Percentiles rank a stretch among this genome's conserved stretches.
Conservation (phyloP, 1,140 invertebrate genomes). For the Plutomurus gul region DNA sequence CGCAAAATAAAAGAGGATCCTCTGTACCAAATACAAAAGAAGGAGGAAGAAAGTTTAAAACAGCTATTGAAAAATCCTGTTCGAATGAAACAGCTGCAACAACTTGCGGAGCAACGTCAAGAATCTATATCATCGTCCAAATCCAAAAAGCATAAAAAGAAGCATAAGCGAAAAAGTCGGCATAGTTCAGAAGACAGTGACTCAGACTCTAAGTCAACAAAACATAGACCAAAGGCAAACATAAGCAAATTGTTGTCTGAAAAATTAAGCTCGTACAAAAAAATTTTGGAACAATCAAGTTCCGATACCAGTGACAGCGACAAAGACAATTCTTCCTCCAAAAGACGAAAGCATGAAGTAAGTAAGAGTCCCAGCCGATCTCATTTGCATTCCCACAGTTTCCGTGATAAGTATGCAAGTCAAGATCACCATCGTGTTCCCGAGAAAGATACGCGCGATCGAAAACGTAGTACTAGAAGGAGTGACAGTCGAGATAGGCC, state of each 20-base stretch:
- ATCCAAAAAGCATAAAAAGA: slow-evolving; percentile 37
- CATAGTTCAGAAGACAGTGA: slow-evolving; percentile 17
- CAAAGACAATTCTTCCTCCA: not conserved
- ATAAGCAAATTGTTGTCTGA: slow-evolving; percentile 19
- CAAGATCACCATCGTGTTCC: slow-evolving; percentile 15
- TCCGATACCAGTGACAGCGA: not conserved
- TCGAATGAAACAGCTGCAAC: slow-evolving; percentile 49
- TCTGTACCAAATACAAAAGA: slow-evolving; percentile 53
- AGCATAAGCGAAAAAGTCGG: slow-evolving; percentile 34
- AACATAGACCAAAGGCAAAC: not conserved
- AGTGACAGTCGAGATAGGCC: too few species aligned
- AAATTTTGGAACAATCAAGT: not conserved
- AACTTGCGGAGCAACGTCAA: slow-evolving; percentile 38
- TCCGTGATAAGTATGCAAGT: slow-evolving; percentile 4
- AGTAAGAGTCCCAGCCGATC: not conserved
- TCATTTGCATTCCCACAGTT: not conserved
- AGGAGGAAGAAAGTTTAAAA: slow-evolving; percentile 52
- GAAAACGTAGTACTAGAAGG: not conserved
- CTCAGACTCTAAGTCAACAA: not conserved
- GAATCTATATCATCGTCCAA: not conserved
- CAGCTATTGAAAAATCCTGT: slow-evolving; percentile 53
- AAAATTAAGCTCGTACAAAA: slow-evolving; percentile 19
- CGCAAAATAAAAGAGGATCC: slow-evolving; percentile 54
- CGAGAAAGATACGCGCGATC: not conserved
- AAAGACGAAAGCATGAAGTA: not conserved